Base-by-base conservation (phyloP, 2,888 invertebrate genomes). In the Chaetogeoica ovagalla region DNA sequence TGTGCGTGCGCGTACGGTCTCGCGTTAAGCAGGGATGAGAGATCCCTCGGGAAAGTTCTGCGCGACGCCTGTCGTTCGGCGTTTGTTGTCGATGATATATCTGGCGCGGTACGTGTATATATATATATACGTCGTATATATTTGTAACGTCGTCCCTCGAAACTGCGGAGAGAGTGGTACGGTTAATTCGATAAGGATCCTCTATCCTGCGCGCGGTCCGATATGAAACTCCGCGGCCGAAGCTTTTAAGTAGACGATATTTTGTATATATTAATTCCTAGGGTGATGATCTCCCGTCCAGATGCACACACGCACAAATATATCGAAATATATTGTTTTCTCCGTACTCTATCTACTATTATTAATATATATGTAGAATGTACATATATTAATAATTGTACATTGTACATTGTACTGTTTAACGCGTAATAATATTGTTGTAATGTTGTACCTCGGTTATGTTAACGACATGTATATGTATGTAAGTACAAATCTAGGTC, bases 161-260 rank as follows among this genome's bases (percentile, higher is more conserved):
- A 30, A 4, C 30, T 30, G 30, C 30, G 30, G 30, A 30, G 4
- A 2, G 30, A 30, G 30, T 1, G 30, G 4, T 30, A 30, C 30
- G 30, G 65, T 65, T 74, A 65, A 74, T 74, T 74, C 74, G 39
- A 74, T 74, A 65, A 74, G 55, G 74, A 65, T 30, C 30, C 30
- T n/a, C n/a, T 74, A 30, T 55, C 37, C 73, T 30, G 43, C 5
- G 13, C 15, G 15, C 15, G 5, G n/a, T n/a, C 19, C 11, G 62
- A 37, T 30, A 30, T 21, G 52, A 8, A 69, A 9, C 23, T 17
- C 48, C 30, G 37, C 62, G n/a, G 37, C 43, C 7, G 43, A 65
- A 74, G 65, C 55, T 65, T 65, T 65, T 57, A 65, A 65, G 65
- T 65, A 57, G 39, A 43, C 43, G 13, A 30, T 6, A 6, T 17